Evolutionary conservation across 2,797 vertebrate genomes (phyloP), one percentile per base, ranked within the genome.

Genomic region (Sardinella longiceps): DNA sequence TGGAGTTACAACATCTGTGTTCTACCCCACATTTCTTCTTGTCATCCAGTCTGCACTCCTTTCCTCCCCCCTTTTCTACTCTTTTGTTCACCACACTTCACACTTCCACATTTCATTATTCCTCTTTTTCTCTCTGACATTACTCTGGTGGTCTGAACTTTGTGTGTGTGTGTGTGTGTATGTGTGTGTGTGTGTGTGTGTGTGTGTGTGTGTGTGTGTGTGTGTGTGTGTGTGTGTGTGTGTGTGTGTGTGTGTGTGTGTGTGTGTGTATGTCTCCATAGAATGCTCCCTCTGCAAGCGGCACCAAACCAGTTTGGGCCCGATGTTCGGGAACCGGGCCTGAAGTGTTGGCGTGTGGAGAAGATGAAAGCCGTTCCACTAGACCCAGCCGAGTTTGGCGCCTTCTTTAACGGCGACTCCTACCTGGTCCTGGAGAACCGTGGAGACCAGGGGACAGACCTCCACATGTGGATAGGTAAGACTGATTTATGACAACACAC

Each of bases 391-490:
- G 92, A 91, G 80, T 87, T 95, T 48, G 97, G 97, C 0, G 28
- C 96, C 50, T 98, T 99, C 91, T 98, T 92, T 85, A 96, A 96
- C 0, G 97, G 97, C 12, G 97, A 98, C 84, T 95, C 97, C 2
- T 98, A 98, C 89, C 93, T 98, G 51, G 96, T 99, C 87, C 94
- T 98, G 90, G 89, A 96, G 83, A 96, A 97, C 18, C 94, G 95
- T 0, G 93, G 94, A 0, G 91, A 96, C 0, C 90, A 91, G 81
- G 95, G 94, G 66, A 90, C 88, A 0, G 95, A 96, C 84, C 92
- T 98, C 83, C 96, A 98, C 93, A 96, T 98, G 95, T 98, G 97
- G 97, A 95, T 97, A 48, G 97, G 97, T 97, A 88, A 93, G 94
- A 70, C 60, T 50, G 25, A 70, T 60, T 46, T 25, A 56, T 25